phyloP scores from a whole-genome alignment of 2,888 invertebrate species.

The Syritta pipiens region DNA sequence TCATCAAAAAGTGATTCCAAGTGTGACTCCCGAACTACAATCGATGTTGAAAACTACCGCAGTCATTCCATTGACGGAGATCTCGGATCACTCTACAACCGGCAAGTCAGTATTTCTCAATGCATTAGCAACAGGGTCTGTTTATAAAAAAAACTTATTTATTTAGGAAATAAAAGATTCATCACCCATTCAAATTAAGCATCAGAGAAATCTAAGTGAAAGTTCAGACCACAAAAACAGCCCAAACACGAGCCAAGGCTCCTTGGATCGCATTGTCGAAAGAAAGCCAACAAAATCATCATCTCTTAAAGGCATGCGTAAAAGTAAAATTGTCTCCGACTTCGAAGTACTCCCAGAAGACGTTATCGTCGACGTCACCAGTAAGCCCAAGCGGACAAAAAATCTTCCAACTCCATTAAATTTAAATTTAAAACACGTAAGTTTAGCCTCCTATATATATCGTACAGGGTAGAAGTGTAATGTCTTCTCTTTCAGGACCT shows the following conservation, averaged over 20 bases:
- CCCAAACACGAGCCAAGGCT: conserved; percentile 53
- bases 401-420: conserved; percentile 77
- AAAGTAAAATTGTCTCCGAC: conserved; percentile 72
- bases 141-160: no score
- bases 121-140: no score
- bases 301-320: conserved; percentile 64
- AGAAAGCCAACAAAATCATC: conserved; percentile 55
- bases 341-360: conserved; percentile 78
- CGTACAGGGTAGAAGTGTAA: not conserved
- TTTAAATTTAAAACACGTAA: conserved; percentile 75
- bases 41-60: conserved; percentile 72
- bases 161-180: conserved; percentile 52
- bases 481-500: conserved; percentile 72
- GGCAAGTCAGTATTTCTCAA: conserved; percentile 33
- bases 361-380: conserved; percentile 75
- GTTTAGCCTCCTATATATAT: not conserved
- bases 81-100: conserved; percentile 55
- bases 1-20: conserved; percentile 77
- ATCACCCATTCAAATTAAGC: conserved; percentile 54
- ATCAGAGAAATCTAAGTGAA: conserved; percentile 53
- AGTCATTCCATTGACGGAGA: conserved; percentile 68
- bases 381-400: conserved; percentile 72
- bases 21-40: conserved; percentile 71
- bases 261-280: conserved; percentile 43
- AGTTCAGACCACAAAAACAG: conserved; percentile 56